A percentile compares a stretch with the other conserved stretches of the same genome.
Evolutionary conservation across 2,888 invertebrate genomes (phyloP).

Genomic region (Camponotus fellah): DNA sequence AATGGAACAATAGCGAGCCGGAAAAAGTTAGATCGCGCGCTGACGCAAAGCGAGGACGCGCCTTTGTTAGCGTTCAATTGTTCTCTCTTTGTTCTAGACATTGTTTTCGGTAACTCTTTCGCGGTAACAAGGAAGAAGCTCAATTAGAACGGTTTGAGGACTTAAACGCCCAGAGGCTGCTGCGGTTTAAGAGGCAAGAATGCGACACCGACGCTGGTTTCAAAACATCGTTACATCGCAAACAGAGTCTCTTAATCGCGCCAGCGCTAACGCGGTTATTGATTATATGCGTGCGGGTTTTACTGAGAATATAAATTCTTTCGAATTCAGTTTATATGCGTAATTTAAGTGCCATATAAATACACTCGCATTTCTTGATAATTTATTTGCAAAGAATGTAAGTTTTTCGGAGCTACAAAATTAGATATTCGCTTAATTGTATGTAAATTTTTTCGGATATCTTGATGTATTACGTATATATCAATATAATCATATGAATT

Average conservation of each 20-base stretch:
- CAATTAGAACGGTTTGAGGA: conserved; percentile 85
- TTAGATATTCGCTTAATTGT: background rate
- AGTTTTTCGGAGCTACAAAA: background rate
- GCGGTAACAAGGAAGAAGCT: conserved; percentile 85
- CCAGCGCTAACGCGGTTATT: conserved; percentile 27
- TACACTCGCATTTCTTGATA: background rate
- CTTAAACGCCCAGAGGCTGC: conserved; percentile 85
- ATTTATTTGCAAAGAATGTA: background rate
- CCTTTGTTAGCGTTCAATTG: conserved; percentile 81
- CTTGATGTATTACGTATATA: background rate
- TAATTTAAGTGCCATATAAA: background rate
- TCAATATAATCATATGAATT: background rate
- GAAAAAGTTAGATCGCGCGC: conserved; percentile 25
- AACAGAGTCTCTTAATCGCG: conserved; percentile 58
- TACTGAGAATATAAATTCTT: background rate
- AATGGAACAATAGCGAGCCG: conserved; percentile 59
- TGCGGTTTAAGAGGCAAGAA: conserved; percentile 78
- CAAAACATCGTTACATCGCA: conserved; percentile 60
- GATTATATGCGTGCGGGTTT: background rate
- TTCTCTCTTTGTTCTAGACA: conserved; percentile 79
- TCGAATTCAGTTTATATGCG: background rate
- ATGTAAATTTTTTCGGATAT: background rate
- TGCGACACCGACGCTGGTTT: conserved; percentile 57
- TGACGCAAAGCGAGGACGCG: conserved; percentile 58
- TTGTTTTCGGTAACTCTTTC: conserved; percentile 84